Evolutionary conservation across 2,113 vertebrate species (phyloP), one percentile per base, ranked within the genome.

Genomic region (Anser brachyrhynchus): DNA sequence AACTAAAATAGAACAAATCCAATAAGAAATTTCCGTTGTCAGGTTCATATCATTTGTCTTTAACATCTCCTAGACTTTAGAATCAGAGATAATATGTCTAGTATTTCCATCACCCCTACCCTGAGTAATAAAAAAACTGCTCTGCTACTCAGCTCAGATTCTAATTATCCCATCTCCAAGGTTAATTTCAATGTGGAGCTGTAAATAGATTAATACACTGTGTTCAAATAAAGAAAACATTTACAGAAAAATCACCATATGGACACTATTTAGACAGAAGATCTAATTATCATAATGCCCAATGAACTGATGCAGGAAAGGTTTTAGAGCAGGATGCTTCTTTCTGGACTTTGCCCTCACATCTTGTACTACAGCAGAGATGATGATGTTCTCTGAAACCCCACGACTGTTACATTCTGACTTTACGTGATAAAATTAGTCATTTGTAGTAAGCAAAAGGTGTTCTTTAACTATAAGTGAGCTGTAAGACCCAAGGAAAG

Each of bases 151-250:
- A 89, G 29, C 61, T 94, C 61, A 66, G 65, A 62, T 57, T 94
- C 67, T 93, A 94, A 87, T 92, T 85, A 94, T 74, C 51, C 35
- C 57, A 29, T 72, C 87, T 92, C 75, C 90, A 96, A 97, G 95
- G 84, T 96, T 95, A 96, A 96, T 92, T 97, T 97, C 69, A 96
- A 59, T 25, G 44, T 90, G 28, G 65, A 93, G 59, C 26, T 95
- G 35, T 87, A 92, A 96, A 95, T 74, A 93, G 35, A 94, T 93
- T 91, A 94, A 94, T 86, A 85, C 70, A 94, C 35, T 94, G 65
- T 96, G 73, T 95, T 85, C 67, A 96, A 94, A 94, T 95, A 95
- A 96, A 94, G 89, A 90, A 97, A 97, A 97, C 70, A 93, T 96
- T 97, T 94, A 80, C 59, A 93, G 84, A 96, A 94, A 96, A 97